phyloP scores from a whole-genome alignment of 92 coral and sea anemone species.

The Umimayanthus chanpuru region DNA sequence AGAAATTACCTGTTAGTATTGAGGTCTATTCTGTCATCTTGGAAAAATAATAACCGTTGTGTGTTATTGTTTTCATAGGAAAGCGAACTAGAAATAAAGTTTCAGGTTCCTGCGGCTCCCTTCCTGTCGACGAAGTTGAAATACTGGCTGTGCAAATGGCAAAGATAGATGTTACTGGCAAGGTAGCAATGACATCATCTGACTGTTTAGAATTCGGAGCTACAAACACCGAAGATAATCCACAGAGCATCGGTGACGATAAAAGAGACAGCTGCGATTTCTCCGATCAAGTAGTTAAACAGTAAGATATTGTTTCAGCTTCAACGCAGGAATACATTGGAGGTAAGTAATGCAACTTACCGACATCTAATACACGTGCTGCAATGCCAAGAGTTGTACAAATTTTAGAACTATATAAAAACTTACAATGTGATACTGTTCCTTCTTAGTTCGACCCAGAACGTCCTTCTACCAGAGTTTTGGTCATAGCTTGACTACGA shows the following conservation, averaged over 20 bases:
- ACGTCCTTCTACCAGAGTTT: not conserved
- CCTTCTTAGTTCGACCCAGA: not conserved
- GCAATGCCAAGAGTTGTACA: not conserved
- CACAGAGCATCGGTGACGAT: not conserved
- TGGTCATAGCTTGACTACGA: not conserved
- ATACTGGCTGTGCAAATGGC: not conserved
- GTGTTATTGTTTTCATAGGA: conserved; percentile 6
- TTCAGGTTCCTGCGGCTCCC: not conserved
- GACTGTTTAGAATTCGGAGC: not conserved
- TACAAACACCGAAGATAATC: not conserved
- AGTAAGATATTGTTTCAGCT: not conserved
- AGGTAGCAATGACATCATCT: not conserved
- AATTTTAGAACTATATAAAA: too few species aligned
- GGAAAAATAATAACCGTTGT: not conserved
- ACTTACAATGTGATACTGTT: not conserved
- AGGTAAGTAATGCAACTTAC: not conserved
- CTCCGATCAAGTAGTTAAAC: not conserved
- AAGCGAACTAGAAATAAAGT: conserved; percentile 12
- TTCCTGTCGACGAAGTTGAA: not conserved
- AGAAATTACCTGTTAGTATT: too few species aligned
- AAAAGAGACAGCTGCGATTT: not conserved
- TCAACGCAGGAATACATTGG: not conserved
- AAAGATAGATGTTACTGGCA: not conserved
- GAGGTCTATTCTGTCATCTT: not conserved
- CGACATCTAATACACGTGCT: not conserved